Percentiles rank a stretch among this genome's conserved stretches.
Evolutionary conservation across 2,113 vertebrate species (phyloP).

Genomic region (Lamprotornis superbus): DNA sequence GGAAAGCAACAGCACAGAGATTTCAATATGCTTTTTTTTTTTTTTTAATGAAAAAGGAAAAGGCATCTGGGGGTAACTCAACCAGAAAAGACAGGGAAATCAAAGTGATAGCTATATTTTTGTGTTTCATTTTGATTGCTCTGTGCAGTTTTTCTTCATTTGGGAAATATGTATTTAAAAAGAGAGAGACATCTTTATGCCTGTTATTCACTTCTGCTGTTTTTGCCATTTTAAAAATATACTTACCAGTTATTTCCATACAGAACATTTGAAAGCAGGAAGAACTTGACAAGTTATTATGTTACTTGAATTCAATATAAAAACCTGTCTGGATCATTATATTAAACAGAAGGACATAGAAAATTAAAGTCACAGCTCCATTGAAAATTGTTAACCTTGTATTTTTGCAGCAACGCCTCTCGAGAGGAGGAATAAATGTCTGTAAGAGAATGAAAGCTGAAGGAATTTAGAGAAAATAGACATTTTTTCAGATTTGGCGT

Average conservation of each 20-base stretch:
- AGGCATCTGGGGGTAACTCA: not conserved
- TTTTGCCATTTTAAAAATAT: not conserved
- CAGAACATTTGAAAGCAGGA: not conserved
- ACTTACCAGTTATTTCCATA: not conserved
- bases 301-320: not conserved
- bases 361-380: not conserved
- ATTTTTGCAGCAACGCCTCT: not conserved
- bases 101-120: not conserved
- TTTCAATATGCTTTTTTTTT: not conserved
- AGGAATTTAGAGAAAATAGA: not conserved
- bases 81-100: conserved; percentile 22
- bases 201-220: not conserved
- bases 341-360: not conserved
- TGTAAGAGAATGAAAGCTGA: not conserved
- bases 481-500: not conserved
- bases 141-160: not conserved
- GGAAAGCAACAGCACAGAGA: not conserved
- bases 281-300: not conserved
- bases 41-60: not conserved
- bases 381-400: not conserved
- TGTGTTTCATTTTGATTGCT: not conserved
- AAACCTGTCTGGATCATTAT: not conserved
- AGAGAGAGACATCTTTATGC: not conserved
- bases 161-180: not conserved
- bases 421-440: not conserved